These are phyloP conservation scores for Embiotoca jacksoni DNA, from an alignment of 2,113 vertebrate species.

Conservation along the genomic window DNA sequence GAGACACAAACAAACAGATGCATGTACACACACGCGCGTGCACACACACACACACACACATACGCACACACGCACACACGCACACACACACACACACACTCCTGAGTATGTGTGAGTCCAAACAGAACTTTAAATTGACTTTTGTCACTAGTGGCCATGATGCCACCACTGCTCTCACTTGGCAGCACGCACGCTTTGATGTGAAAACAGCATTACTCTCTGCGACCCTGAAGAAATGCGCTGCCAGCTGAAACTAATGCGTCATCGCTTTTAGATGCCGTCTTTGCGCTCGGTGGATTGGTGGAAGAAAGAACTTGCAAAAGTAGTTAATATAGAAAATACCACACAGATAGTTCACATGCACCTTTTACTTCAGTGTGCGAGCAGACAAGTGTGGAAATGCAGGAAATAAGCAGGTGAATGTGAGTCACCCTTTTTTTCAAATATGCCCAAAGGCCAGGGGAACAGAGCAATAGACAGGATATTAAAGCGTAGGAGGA, in stretches of 20 bases:
- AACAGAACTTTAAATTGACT: conserved; percentile 74
- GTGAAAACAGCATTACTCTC: conserved; percentile 55
- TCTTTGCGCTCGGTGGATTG: conserved; percentile 40
- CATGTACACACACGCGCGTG: background rate
- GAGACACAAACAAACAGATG: conserved; percentile 53
- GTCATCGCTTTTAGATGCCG: conserved; percentile 31
- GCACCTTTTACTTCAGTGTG: conserved; percentile 11
- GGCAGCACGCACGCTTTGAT: conserved; percentile 53
- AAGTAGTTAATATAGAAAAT: conserved; percentile 27
- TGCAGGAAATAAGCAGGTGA: background rate
- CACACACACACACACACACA: background rate
- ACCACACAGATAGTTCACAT: background rate
- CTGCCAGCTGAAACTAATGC: conserved; percentile 57
- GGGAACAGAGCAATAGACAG: background rate
- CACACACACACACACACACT: conserved; percentile 13
- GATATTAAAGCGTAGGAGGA: conserved; percentile 33
- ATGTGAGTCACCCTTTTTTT: conserved; percentile 27
- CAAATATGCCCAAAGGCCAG: conserved; percentile 12
- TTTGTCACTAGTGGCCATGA: conserved; percentile 62
- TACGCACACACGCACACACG: conserved; percentile 5
- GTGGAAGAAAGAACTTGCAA: conserved; percentile 29
- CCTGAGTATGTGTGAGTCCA: conserved; percentile 31
- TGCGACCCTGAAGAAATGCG: conserved; percentile 48
- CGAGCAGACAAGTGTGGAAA: conserved; percentile 4
- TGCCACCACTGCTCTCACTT: conserved; percentile 58